A percentile compares a stretch with the other conserved stretches of the same genome.
These are phyloP conservation scores for Cheilosia vernalis DNA, from an alignment of 2,888 invertebrate species.

Conservation along the genomic window DNA sequence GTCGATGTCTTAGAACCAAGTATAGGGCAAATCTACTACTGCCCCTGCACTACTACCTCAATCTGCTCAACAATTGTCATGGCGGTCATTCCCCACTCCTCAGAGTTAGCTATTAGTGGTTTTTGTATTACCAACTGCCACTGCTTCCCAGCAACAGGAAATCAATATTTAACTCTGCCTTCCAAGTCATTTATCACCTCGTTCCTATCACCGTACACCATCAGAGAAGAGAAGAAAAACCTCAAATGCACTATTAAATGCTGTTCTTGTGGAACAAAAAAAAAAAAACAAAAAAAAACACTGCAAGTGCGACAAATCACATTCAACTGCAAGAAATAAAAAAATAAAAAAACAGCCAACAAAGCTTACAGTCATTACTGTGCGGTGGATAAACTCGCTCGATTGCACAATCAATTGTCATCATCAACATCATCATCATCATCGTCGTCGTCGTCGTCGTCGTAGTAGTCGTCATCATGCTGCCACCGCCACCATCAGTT, in stretches of 20 bases:
- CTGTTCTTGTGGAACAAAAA: not conserved
- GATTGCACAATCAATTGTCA: conserved; percentile 65
- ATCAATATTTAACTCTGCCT: conserved; percentile 45
- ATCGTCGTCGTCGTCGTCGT: not conserved
- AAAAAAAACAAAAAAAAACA: not conserved
- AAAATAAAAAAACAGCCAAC: conserved; percentile 14
- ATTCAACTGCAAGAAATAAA: conserved; percentile 25
- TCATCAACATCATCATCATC: conserved; percentile 49
- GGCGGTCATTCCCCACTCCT: too few species aligned
- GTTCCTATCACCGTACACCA: conserved; percentile 16
- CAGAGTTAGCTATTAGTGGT: not conserved
- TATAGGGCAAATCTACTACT: too few species aligned
- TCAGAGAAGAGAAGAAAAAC: conserved; percentile 11
- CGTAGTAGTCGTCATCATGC: not conserved
- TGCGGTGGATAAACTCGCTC: conserved; percentile 55
- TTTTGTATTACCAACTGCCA: not conserved
- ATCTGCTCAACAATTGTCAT: too few species aligned
- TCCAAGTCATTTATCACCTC: conserved; percentile 43
- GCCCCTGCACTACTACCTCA: too few species aligned
- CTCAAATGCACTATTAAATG: conserved; percentile 21
- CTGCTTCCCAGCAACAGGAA: conserved; percentile 29
- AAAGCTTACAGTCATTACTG: conserved; percentile 24
- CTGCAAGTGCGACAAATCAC: conserved; percentile 50
- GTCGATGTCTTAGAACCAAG: too few species aligned
- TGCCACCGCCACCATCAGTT: conserved; percentile 14